Percentiles rank a stretch among this genome's conserved stretches.
phyloP scores from a whole-genome alignment of 2,888 invertebrate genomes.

The Allolobophora icterica region DNA sequence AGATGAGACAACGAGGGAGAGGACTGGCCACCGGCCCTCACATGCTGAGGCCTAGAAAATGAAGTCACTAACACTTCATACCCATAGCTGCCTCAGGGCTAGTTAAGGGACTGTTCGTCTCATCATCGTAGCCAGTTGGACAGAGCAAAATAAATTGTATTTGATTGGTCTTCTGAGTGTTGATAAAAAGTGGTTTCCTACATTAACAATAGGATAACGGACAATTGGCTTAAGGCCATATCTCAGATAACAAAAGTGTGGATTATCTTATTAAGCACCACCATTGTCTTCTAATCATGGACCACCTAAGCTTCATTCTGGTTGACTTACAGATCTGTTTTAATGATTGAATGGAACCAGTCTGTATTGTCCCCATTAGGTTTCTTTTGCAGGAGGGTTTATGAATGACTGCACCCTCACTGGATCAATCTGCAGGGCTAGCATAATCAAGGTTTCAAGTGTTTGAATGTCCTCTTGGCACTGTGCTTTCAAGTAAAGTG shows the following conservation, averaged over 20 bases:
- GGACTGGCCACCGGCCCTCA: too few relatives aligned
- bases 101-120: too few relatives aligned
- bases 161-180: background rate
- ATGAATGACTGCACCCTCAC: background rate
- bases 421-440: too few relatives aligned
- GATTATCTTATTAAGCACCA: background rate
- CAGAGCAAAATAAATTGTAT: background rate
- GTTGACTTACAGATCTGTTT: background rate
- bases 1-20: too few relatives aligned
- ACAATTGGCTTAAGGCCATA: background rate
- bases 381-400: background rate
- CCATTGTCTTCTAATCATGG: background rate
- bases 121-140: too few relatives aligned
- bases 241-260: background rate
- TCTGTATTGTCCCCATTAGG: background rate
- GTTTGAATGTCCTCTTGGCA: too few relatives aligned
- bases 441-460: too few relatives aligned
- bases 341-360: background rate
- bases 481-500: too few relatives aligned
- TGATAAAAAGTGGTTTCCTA: background rate
- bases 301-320: constrained; percentile 10
- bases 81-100: too few relatives aligned
- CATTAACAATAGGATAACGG: background rate
- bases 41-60: too few relatives aligned
- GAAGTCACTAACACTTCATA: too few relatives aligned